Conservation (phyloP, 2,797 vertebrate species). For the Eremophila alpestris region DNA sequence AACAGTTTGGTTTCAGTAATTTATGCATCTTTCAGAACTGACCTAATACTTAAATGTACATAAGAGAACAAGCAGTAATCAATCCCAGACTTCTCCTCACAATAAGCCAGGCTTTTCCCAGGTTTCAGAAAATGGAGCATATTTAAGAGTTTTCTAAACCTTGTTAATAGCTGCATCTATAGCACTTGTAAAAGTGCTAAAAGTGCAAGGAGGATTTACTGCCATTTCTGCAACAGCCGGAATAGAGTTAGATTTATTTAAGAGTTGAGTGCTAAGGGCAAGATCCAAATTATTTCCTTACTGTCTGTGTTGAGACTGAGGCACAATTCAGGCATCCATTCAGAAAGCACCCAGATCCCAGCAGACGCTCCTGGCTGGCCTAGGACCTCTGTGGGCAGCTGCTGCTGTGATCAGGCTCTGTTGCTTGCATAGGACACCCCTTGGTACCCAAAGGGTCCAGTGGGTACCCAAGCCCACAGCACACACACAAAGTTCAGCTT, state of each 20-base stretch:
- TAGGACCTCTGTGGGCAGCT: not conserved
- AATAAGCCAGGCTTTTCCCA: not conserved
- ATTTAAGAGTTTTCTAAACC: not conserved
- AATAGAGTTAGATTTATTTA: not conserved
- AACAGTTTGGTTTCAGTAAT: slow-evolving; percentile 44
- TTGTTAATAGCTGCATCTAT: not conserved
- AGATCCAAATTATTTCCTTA: not conserved
- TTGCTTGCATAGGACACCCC: not conserved
- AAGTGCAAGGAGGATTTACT: not conserved
- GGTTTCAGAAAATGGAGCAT: not conserved
- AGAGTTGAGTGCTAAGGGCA: not conserved
- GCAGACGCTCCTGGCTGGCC: not conserved
- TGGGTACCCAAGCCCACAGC: fast-evolving
- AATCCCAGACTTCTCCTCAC: not conserved
- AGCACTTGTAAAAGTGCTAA: not conserved
- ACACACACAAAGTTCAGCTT: fast-evolving
- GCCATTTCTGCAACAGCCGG: not conserved
- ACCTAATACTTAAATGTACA: slow-evolving; percentile 16
- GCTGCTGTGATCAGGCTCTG: not conserved
- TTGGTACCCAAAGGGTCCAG: not conserved
- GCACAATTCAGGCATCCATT: not conserved
- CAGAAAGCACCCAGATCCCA: not conserved
- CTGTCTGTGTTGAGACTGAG: not conserved
- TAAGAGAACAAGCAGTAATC: slow-evolving; percentile 17
- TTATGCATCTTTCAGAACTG: slow-evolving; percentile 24